Evolutionary conservation across 2,113 vertebrate species (phyloP), one percentile per base, ranked within the genome.

Genomic region (Heterotilapia buettikoferi): DNA sequence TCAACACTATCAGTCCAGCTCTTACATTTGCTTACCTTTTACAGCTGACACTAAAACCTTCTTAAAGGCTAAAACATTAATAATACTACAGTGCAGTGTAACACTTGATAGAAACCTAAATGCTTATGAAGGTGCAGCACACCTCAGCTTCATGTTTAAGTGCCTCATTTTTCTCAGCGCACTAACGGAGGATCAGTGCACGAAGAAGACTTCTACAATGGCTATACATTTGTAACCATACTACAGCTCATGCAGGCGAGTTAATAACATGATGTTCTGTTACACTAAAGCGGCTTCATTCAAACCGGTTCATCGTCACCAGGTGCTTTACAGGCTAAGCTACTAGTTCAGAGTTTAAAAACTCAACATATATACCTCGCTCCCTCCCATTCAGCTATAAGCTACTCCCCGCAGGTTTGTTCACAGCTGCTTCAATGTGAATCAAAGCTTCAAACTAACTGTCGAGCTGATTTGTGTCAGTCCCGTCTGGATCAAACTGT

Each of bases 291-390:
- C 38, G 83, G 82, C 90, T 85, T 56, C 63, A 59, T 76, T 81
- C 83, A 83, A 11, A 86, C 31, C 6, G 8, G 40, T 52, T 80
- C 59, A n/a, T 66, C 31, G 26, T 92, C 82, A 83, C 31, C 90
- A 73, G 91, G 92, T 91, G 90, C 92, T 91, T 88, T 66, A 79
- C 71, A 82, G 86, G 83, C 84, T 84, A 88, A 88, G 90, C 88
- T 94, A 89, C 88, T 90, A 73, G 86, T 86, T 88, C 71, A 83
- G 86, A 93, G 86, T 92, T 90, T 26, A 33, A 18, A 57, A 82
- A 85, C 87, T 92, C 80, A 3, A 92, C 92, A 53, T 87, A 91
- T 82, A 94, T 94, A 95, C 95, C 93, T 94, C 94, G 93, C 90
- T 16, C 43, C 12, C 36, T 26, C 66, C 31, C 52, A 36, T 59